phyloP scores from a whole-genome alignment of 2,888 invertebrate genomes.

The Drosophila acutilabella region DNA sequence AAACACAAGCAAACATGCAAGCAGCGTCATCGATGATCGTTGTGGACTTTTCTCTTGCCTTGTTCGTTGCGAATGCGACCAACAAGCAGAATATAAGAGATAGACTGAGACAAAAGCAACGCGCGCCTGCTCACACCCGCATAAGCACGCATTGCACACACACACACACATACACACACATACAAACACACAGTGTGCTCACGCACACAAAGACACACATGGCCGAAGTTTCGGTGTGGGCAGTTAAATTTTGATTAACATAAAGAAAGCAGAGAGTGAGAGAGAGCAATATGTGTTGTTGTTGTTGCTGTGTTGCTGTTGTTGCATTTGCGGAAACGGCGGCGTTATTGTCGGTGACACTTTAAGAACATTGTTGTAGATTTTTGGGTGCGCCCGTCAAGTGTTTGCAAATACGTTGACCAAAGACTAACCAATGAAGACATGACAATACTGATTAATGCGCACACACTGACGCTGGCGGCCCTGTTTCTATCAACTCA shows the following conservation, averaged over 20 bases:
- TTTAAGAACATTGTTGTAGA: neutral
- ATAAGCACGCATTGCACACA: conserved; percentile 32
- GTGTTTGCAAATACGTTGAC: conserved; percentile 11
- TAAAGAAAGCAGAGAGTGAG: neutral
- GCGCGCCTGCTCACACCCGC: conserved; percentile 11
- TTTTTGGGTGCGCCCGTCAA: conserved; percentile 46
- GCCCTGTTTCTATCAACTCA: conserved; percentile 3
- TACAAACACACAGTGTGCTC: neutral
- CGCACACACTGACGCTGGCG: conserved; percentile 24
- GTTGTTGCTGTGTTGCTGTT: conserved; percentile 56
- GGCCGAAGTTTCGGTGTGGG: no score
- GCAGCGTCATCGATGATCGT: conserved; percentile 18
- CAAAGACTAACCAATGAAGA: conserved; percentile 1
- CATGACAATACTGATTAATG: neutral
- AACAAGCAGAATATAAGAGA: conserved; percentile 10
- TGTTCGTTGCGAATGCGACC: conserved; percentile 15
- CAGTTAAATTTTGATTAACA: no score
- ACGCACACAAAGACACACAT: no score
- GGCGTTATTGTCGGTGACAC: conserved; percentile 19
- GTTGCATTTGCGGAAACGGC: conserved; percentile 84
- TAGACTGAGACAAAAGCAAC: conserved; percentile 28
- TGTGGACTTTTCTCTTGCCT: conserved; percentile 9
- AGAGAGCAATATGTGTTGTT: conserved; percentile 20
- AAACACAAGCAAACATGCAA: conserved; percentile 1
- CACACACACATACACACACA: conserved; percentile 19